Percentiles rank a stretch among this genome's conserved stretches.
Evolutionary conservation across 2,888 invertebrate genomes (phyloP).

Genomic region (Capitulum mitella): DNA sequence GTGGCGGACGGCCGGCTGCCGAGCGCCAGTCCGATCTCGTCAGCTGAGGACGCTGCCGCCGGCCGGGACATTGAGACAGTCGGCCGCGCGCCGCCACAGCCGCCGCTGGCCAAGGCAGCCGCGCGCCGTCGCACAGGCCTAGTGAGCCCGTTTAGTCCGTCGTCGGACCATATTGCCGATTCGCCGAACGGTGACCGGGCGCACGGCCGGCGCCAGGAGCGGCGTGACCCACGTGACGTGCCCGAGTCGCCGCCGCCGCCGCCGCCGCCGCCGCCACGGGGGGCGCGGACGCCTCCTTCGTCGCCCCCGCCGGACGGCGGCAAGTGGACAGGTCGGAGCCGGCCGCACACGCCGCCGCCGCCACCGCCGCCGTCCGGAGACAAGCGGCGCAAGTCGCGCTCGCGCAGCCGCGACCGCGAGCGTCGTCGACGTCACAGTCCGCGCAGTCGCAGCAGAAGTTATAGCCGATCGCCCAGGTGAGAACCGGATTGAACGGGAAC

Average conservation of each 20-base stretch:
- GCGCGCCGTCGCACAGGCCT: neutral
- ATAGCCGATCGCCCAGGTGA: slow-evolving; percentile 41
- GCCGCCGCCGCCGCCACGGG: neutral
- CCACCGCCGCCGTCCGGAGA: slow-evolving; percentile 36
- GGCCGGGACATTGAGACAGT: neutral
- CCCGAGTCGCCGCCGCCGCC: neutral
- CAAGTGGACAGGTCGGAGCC: neutral
- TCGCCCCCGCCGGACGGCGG: neutral
- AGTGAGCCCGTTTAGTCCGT: neutral
- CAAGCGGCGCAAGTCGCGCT: slow-evolving; percentile 32
- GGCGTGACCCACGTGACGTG: neutral
- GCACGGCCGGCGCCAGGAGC: neutral
- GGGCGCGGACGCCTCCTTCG: neutral
- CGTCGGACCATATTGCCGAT: neutral
- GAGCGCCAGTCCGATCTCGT: slow-evolving; percentile 26
- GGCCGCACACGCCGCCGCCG: slow-evolving; percentile 26
- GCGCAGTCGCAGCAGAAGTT: slow-evolving; percentile 40
- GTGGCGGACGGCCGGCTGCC: neutral
- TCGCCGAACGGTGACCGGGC: neutral
- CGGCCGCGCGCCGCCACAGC: neutral
- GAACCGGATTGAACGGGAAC: no score
- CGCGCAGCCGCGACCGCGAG: slow-evolving; percentile 32
- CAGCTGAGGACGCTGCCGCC: slow-evolving; percentile 23
- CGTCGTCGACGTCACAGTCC: slow-evolving; percentile 16
- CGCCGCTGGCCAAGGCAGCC: neutral